phyloP scores from a whole-genome alignment of 1,140 invertebrate species.

The Onthophagus taurus region DNA sequence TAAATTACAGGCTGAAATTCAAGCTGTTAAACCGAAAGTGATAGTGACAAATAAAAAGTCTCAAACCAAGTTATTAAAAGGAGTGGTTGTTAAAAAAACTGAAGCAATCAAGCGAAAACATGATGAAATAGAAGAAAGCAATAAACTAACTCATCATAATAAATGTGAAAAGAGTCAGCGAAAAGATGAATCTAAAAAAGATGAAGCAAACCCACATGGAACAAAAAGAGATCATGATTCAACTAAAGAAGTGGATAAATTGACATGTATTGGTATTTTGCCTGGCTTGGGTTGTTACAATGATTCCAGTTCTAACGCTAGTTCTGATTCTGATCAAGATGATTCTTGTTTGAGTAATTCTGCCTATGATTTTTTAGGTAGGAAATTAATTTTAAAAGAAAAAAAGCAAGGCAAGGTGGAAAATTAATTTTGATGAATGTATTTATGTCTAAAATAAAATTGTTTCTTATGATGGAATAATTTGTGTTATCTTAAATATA shows the following conservation, averaged over 20 bases:
- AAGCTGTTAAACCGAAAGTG: slow-evolving; percentile 27
- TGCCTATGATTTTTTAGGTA: slow-evolving; percentile 48
- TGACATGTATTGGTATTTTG: slow-evolving; percentile 64
- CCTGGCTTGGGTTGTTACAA: slow-evolving; percentile 68
- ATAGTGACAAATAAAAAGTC: slow-evolving; percentile 29
- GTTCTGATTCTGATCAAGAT: slow-evolving; percentile 49
- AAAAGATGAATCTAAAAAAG: neutral
- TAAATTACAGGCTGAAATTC: slow-evolving; percentile 47
- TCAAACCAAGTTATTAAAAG: slow-evolving; percentile 50
- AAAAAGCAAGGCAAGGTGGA: too few species aligned
- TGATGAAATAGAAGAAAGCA: slow-evolving; percentile 40
- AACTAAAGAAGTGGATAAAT: neutral
- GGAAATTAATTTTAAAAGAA: slow-evolving; percentile 41
- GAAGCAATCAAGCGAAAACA: slow-evolving; percentile 49
- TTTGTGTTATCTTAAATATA: too few species aligned
- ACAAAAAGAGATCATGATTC: slow-evolving; percentile 1
- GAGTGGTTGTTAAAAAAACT: slow-evolving; percentile 48
- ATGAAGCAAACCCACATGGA: neutral
- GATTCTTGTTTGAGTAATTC: slow-evolving; percentile 29
- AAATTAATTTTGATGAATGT: too few species aligned
- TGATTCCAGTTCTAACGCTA: slow-evolving; percentile 57
- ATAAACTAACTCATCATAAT: slow-evolving; percentile 5
- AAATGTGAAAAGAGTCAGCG: slow-evolving; percentile 1
- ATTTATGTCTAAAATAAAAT: too few species aligned
- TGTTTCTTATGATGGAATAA: too few species aligned